A percentile compares a stretch with the other conserved stretches of the same genome.
Evolutionary conservation across 2,888 invertebrate species (phyloP).

Genomic region (Zygaena filipendulae): DNA sequence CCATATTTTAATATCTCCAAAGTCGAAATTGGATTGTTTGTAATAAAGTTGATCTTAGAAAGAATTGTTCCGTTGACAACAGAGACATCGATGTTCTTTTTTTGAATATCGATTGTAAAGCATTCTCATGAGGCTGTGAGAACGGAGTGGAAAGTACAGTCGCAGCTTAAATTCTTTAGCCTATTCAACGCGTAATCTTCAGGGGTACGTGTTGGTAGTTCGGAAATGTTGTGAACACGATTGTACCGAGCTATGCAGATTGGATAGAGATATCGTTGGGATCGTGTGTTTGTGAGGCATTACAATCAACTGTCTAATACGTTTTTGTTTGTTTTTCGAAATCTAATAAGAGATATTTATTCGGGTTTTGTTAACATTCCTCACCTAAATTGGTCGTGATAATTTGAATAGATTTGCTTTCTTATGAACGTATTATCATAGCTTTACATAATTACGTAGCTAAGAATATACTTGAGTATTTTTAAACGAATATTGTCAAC

Average conservation of each 20-base stretch:
- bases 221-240: slow-evolving; percentile 29
- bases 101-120: slow-evolving; percentile 67
- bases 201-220: slow-evolving; percentile 33
- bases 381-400: too few species aligned
- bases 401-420: too few species aligned
- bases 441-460: too few species aligned
- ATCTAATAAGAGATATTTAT: too few species aligned
- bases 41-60: slow-evolving; percentile 41
- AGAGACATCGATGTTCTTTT: slow-evolving; percentile 65
- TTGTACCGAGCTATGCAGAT: slow-evolving; percentile 24
- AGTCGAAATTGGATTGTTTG: slow-evolving; percentile 19
- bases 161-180: slow-evolving; percentile 47
- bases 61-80: slow-evolving; percentile 65
- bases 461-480: too few species aligned
- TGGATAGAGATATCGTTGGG: too few species aligned
- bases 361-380: too few species aligned
- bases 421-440: too few species aligned
- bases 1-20: slow-evolving; percentile 20
- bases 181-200: slow-evolving; percentile 39
- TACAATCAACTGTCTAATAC: too few species aligned
- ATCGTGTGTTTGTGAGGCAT: too few species aligned
- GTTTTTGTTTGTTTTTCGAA: too few species aligned
- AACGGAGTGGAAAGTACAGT: slow-evolving; percentile 38
- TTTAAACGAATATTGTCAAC: too few species aligned
- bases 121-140: slow-evolving; percentile 63